These are phyloP conservation scores for Pocillopora verrucosa DNA, from an alignment of 64 coral and sea anemone species.

Conservation along the genomic window DNA sequence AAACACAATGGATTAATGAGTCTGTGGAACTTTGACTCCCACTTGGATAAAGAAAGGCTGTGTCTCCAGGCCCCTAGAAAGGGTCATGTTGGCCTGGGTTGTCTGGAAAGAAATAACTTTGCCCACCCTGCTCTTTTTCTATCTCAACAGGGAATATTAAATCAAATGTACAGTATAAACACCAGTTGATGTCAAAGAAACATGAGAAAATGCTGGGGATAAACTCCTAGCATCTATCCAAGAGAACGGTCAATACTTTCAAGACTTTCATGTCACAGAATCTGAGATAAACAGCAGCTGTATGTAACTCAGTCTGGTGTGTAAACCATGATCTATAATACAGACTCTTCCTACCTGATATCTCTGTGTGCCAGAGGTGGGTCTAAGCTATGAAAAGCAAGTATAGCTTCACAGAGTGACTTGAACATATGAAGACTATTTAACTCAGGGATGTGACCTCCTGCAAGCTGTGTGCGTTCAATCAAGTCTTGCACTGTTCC, in stretches of 20 bases:
- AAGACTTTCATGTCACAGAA: too few relatives aligned
- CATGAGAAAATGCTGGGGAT: neutral
- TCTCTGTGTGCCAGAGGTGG: constrained; percentile 96
- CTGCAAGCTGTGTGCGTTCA: constrained; percentile 49
- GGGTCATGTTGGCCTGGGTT: neutral
- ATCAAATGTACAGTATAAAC: neutral
- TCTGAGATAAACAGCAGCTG: too few relatives aligned
- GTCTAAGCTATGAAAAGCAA: constrained; percentile 74
- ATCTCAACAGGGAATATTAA: neutral
- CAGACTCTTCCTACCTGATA: constrained; percentile 61
- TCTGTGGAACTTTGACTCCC: neutral
- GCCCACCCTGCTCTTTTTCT: neutral
- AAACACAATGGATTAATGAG: neutral
- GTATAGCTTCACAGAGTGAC: constrained; percentile 86
- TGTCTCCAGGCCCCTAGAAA: neutral
- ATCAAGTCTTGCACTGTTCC: constrained; percentile 97
- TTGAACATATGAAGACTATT: constrained; percentile 93
- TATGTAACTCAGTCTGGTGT: too few relatives aligned
- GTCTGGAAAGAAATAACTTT: neutral
- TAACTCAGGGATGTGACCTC: constrained; percentile 68
- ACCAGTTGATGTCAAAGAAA: neutral
- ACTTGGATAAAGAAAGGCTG: neutral
- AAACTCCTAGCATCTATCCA: neutral
- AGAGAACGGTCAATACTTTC: too few relatives aligned
- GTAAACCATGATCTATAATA: neutral